These are phyloP conservation scores for Agrenia bidenticulata DNA, from an alignment of 2,888 invertebrate species.

Conservation along the genomic window DNA sequence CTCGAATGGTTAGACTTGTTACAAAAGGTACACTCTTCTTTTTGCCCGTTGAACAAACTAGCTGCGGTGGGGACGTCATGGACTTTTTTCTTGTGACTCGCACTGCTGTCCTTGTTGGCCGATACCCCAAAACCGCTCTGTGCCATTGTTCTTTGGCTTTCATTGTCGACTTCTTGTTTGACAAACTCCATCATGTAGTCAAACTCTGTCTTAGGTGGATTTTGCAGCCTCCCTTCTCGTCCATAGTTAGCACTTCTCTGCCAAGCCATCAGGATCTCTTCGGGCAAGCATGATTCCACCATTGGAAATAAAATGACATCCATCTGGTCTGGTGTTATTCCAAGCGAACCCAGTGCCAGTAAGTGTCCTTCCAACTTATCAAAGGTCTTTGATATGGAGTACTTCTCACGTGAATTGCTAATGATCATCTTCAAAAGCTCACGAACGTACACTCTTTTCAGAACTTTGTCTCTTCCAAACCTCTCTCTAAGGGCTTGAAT, in stretches of 20 bases:
- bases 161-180: background rate
- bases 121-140: background rate
- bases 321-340: slow-evolving; percentile 22
- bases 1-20: no score
- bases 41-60: no score
- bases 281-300: slow-evolving; percentile 34
- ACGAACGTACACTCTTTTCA: slow-evolving; percentile 21
- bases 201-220: background rate
- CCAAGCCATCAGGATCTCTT: slow-evolving; percentile 28
- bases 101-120: background rate
- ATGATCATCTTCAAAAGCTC: slow-evolving; percentile 17
- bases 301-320: slow-evolving; percentile 27
- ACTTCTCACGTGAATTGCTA: slow-evolving; percentile 25
- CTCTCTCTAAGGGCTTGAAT: slow-evolving; percentile 12
- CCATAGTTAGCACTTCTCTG: slow-evolving; percentile 18
- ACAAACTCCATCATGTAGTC: slow-evolving; percentile 13
- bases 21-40: no score
- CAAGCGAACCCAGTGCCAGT: slow-evolving; percentile 26
- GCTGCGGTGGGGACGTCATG: slow-evolving; percentile 28
- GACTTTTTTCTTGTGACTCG: background rate
- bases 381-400: slow-evolving; percentile 14
- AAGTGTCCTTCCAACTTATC: slow-evolving; percentile 23
- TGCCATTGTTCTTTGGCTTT: slow-evolving; percentile 1
- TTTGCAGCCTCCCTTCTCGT: background rate
- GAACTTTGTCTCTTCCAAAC: slow-evolving; percentile 19